Percentiles rank a stretch among this genome's conserved stretches.
Conservation (phyloP, 2,888 invertebrate species). For the Epinotia nisella region DNA sequence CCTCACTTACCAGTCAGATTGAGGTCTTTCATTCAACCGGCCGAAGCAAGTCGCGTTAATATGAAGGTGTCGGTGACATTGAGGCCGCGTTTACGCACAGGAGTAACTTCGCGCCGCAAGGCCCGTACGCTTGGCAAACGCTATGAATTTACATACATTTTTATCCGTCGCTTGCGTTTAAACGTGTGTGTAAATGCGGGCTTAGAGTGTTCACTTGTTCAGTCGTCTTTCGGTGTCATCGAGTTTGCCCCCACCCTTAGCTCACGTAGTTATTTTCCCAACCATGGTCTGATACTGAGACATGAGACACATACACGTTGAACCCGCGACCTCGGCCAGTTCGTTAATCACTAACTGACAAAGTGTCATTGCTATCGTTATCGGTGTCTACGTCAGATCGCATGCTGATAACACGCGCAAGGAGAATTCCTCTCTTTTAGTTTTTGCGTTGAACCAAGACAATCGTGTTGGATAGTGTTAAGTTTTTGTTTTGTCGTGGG, state of each 20-base stretch:
- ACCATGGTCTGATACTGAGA: background rate
- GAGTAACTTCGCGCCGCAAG: too few relatives aligned
- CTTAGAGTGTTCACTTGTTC: background rate
- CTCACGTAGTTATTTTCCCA: background rate
- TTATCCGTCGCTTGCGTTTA: background rate
- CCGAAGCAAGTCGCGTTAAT: background rate
- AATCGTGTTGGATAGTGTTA: slow-evolving; percentile 58
- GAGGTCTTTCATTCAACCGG: background rate
- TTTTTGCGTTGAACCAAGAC: slow-evolving; percentile 58
- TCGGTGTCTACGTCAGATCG: slow-evolving; percentile 66
- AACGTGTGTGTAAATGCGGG: too few relatives aligned
- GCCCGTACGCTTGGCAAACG: background rate
- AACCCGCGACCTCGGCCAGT: slow-evolving; percentile 39
- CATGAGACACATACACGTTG: slow-evolving; percentile 5
- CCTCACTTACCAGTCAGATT: background rate
- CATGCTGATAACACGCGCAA: slow-evolving; percentile 58
- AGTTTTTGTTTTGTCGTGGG: slow-evolving; percentile 53
- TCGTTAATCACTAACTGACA: slow-evolving; percentile 43
- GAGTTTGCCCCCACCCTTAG: background rate
- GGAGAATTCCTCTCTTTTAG: slow-evolving; percentile 58
- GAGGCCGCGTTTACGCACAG: too few relatives aligned
- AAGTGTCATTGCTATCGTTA: slow-evolving; percentile 55
- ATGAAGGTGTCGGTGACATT: background rate
- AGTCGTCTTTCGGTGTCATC: background rate
- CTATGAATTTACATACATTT: background rate